Evolutionary conservation across 2,888 invertebrate genomes (phyloP).

Genomic region (Lasioglossum lativentre): DNA sequence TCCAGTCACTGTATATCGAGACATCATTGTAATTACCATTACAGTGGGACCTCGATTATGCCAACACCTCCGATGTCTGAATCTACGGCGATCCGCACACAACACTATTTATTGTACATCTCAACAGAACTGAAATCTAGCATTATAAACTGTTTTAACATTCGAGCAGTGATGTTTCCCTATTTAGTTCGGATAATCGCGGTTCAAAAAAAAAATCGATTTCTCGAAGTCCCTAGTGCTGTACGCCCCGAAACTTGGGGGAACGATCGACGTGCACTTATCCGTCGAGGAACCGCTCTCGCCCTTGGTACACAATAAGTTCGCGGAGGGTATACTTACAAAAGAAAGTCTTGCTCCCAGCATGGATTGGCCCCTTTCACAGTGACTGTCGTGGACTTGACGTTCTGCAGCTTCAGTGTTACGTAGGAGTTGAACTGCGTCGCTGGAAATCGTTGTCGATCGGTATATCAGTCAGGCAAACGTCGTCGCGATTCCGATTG

Average conservation of each 20-base stretch:
- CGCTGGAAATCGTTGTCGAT: constrained; percentile 86
- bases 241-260: background rate
- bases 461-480: constrained; percentile 31
- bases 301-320: background rate
- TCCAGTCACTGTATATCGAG: too few species aligned
- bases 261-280: background rate
- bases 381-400: constrained; percentile 98
- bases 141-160: too few species aligned
- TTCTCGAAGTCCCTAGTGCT: background rate
- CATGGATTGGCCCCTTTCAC: constrained; percentile 98
- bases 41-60: too few species aligned
- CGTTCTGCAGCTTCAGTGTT: constrained; percentile 98
- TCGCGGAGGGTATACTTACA: constrained; percentile 90
- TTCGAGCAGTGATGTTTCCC: too few species aligned
- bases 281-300: background rate
- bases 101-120: too few species aligned
- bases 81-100: too few species aligned
- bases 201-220: background rate
- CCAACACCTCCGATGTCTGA: too few species aligned
- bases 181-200: too few species aligned
- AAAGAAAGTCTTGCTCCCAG: constrained; percentile 99
- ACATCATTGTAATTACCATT: too few species aligned
- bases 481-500: constrained; percentile 11
- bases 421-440: constrained; percentile 98
- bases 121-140: too few species aligned